phyloP scores from a whole-genome alignment of 1,140 invertebrate species.

The Phymorhynchus buccinoides region DNA sequence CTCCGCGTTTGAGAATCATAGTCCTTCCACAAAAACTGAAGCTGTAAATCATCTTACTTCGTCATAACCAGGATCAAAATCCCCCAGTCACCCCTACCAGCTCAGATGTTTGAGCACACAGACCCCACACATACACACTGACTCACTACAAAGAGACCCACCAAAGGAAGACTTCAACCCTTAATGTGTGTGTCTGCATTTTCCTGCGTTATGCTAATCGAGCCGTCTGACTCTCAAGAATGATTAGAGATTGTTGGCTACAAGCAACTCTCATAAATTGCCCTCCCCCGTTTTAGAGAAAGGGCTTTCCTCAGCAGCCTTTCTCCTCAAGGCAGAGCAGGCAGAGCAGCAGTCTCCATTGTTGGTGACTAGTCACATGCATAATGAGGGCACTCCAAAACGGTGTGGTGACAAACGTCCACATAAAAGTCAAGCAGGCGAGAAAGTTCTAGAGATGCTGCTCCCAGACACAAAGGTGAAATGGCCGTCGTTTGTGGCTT shows the following conservation, averaged over 20 bases:
- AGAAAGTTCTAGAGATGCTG: not conserved
- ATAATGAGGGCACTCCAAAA: not conserved
- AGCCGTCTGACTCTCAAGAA: not conserved
- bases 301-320: too few relatives aligned
- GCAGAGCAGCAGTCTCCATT: not conserved
- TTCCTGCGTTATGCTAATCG: not conserved
- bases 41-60: too few relatives aligned
- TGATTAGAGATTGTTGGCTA: not conserved
- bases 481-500: too few relatives aligned
- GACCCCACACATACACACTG: not conserved
- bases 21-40: too few relatives aligned
- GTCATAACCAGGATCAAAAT: too few relatives aligned
- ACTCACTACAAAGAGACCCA: not conserved
- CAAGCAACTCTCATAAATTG: not conserved
- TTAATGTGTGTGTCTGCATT: too few relatives aligned
- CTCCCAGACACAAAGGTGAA: too few relatives aligned
- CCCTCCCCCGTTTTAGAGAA: not conserved
- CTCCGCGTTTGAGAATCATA: too few relatives aligned
- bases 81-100: too few relatives aligned
- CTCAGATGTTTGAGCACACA: too few relatives aligned
- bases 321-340: not conserved
- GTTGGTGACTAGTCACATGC: not conserved
- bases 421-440: slow-evolving; percentile 7
- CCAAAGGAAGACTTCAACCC: not conserved
- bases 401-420: not conserved